Conservation (phyloP, 2,797 vertebrate genomes). For the Aphelocoma californica region DNA sequence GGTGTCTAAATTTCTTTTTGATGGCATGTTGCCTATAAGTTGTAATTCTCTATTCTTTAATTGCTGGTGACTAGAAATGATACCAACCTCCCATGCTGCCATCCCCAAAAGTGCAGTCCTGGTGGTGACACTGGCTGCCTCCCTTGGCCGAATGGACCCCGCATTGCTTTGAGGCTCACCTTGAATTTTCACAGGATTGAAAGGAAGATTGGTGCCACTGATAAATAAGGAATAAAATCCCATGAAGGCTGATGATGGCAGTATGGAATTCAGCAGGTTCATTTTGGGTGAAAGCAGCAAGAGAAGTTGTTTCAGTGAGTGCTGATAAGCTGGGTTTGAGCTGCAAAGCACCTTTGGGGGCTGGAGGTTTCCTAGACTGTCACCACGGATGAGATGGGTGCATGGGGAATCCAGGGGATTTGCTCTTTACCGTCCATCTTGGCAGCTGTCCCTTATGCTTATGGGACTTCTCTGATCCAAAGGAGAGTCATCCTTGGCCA, state of each 20-base stretch:
- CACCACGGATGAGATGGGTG: accelerated
- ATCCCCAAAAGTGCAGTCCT: background rate
- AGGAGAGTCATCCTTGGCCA: background rate
- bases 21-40: background rate
- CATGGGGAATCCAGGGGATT: background rate
- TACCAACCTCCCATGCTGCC: background rate
- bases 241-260: background rate
- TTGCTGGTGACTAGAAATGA: background rate
- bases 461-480: accelerated
- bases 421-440: background rate
- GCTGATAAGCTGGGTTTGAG: background rate
- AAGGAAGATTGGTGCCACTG: background rate
- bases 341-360: background rate
- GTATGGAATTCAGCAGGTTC: background rate
- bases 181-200: background rate
- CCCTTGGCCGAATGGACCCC: background rate
- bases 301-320: background rate
- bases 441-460: background rate
- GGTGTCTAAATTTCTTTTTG: background rate
- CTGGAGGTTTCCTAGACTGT: background rate
- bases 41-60: background rate
- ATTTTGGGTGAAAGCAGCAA: background rate
- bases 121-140: background rate
- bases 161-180: background rate
- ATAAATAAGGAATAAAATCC: background rate